Evolutionary conservation across 2,888 invertebrate genomes (phyloP).

Genomic region (Melolontha melolontha): DNA sequence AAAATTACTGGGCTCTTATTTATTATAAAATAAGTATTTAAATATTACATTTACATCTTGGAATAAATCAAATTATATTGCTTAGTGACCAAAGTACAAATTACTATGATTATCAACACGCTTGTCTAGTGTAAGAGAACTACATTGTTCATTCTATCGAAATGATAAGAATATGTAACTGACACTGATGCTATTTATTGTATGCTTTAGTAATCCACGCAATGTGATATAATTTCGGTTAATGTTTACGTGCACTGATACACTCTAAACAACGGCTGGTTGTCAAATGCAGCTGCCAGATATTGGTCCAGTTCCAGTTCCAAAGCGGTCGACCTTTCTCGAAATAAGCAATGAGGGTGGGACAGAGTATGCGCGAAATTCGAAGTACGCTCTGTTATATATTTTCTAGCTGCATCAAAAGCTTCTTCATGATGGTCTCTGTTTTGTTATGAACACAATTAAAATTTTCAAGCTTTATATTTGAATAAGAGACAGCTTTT

Average conservation of each 20-base stretch:
- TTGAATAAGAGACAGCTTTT: no score
- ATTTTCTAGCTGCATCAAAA: neutral
- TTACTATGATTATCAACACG: neutral
- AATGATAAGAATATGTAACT: no score
- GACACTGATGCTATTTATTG: neutral
- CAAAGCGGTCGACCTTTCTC: constrained; percentile 40
- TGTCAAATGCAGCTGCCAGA: constrained; percentile 40
- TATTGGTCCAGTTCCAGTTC: constrained; percentile 35
- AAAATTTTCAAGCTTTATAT: no score
- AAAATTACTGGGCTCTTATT: neutral
- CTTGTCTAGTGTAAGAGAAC: neutral
- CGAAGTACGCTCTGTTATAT: constrained; percentile 7
- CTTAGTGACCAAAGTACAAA: neutral
- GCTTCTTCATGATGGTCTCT: neutral
- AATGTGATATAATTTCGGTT: neutral
- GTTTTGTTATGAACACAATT: neutral
- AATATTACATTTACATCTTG: constrained; percentile 22
- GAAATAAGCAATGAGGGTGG: constrained; percentile 44
- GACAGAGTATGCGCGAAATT: constrained; percentile 38
- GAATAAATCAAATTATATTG: constrained; percentile 14
- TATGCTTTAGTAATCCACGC: constrained; percentile 1
- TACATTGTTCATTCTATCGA: neutral
- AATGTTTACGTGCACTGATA: constrained; percentile 38
- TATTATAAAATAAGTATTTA: constrained; percentile 6
- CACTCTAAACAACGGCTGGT: constrained; percentile 32